Evolutionary conservation across 2,888 invertebrate species (phyloP).

Genomic region (Microplitis deprimator): DNA sequence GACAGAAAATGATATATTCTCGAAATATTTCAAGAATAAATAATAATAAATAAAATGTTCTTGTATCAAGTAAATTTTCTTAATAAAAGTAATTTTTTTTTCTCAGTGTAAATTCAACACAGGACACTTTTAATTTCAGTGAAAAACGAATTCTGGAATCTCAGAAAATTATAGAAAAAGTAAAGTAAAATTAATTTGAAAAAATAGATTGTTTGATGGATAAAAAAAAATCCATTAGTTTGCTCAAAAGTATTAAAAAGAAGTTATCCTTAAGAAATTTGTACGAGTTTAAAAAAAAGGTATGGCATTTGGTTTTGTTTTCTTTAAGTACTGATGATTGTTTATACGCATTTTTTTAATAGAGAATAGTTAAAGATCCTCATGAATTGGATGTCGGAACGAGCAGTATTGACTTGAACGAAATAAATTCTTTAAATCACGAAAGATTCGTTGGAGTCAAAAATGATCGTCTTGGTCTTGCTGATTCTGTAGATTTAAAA

Average conservation of each 20-base stretch:
- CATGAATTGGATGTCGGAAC: background rate
- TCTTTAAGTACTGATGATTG: background rate
- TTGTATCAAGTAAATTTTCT: conserved; percentile 42
- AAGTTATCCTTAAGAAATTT: conserved; percentile 55
- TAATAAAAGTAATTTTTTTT: too few relatives aligned
- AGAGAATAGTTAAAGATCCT: background rate
- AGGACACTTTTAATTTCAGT: conserved; percentile 52
- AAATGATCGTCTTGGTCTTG: background rate
- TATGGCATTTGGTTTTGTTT: conserved; percentile 40
- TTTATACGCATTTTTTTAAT: background rate
- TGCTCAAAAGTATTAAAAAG: conserved; percentile 58
- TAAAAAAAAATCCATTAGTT: conserved; percentile 47
- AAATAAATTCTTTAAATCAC: background rate
- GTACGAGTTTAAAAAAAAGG: conserved; percentile 57
- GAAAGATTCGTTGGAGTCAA: background rate
- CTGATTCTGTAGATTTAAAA: background rate
- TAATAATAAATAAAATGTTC: too few relatives aligned
- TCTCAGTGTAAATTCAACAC: conserved; percentile 47
- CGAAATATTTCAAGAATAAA: background rate
- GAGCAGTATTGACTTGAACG: background rate
- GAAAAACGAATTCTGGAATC: conserved; percentile 47
- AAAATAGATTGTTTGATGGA: conserved; percentile 36
- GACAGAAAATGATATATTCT: too few relatives aligned
- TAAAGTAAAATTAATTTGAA: conserved; percentile 18
- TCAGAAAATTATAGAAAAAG: conserved; percentile 41